Percentiles rank a stretch among this genome's conserved stretches.
These are phyloP conservation scores for Siderastrea radians DNA, from an alignment of 92 coral and sea anemone genomes.

Conservation along the genomic window DNA sequence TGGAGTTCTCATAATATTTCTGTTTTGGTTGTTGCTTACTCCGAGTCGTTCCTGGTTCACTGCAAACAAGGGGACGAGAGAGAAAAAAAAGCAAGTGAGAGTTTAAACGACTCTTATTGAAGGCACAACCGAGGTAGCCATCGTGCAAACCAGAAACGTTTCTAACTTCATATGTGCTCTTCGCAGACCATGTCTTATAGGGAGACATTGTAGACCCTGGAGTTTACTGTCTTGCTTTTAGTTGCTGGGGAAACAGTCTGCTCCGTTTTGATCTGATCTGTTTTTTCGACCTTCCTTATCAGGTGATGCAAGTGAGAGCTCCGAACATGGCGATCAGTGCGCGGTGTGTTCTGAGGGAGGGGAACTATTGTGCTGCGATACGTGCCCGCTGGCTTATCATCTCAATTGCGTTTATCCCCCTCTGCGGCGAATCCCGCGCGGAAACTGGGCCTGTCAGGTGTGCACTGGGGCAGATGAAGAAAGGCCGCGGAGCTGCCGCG, in stretches of 20 bases:
- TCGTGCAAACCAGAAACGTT: too few relatives aligned
- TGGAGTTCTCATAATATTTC: too few relatives aligned
- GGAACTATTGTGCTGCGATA: constrained; percentile 96
- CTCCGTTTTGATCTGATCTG: background rate
- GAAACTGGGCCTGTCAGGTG: constrained; percentile 99
- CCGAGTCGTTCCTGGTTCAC: too few relatives aligned
- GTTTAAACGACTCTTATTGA: too few relatives aligned
- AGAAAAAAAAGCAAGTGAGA: too few relatives aligned
- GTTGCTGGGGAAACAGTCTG: background rate
- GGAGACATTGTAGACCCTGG: too few relatives aligned
- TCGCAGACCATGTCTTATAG: too few relatives aligned
- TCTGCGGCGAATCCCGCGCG: constrained; percentile 97
- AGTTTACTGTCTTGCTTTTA: too few relatives aligned
- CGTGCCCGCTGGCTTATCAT: constrained; percentile 97
- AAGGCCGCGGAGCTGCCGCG: constrained; percentile 81
- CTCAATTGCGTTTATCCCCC: constrained; percentile 96
- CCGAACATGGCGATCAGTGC: constrained; percentile 94
- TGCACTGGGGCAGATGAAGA: constrained; percentile 98
- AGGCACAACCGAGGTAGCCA: too few relatives aligned
- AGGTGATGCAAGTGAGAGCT: constrained; percentile 76
- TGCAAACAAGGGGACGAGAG: too few relatives aligned
- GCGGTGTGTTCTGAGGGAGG: constrained; percentile 94
- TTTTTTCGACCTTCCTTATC: background rate
- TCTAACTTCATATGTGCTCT: too few relatives aligned
- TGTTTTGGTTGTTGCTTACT: too few relatives aligned